A percentile compares a stretch with the other conserved stretches of the same genome.
These are phyloP conservation scores for Melieria crassipennis DNA, from an alignment of 2,888 invertebrate genomes.

Conservation along the genomic window DNA sequence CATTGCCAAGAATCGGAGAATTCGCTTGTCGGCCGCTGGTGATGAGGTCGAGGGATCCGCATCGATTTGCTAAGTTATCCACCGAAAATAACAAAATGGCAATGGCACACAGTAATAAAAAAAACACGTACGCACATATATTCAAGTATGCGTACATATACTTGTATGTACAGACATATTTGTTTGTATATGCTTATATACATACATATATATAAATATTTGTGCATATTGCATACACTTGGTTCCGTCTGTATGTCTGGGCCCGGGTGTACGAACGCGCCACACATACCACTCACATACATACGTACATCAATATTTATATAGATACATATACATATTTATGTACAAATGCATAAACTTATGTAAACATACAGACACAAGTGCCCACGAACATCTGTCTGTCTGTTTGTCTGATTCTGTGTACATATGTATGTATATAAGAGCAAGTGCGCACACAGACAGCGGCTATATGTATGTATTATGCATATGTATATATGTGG, in stretches of 20 bases:
- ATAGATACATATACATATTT: not conserved
- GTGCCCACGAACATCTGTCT: not conserved
- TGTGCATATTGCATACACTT: too few species aligned
- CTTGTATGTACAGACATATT: conserved; percentile 21
- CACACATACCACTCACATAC: not conserved
- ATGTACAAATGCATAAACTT: not conserved
- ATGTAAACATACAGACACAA: not conserved
- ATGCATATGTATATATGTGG: not conserved
- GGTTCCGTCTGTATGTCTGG: too few species aligned
- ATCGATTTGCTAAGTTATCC: too few species aligned
- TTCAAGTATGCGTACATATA: conserved; percentile 8
- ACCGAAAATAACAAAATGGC: too few species aligned
- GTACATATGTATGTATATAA: not conserved
- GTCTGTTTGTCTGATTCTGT: not conserved
- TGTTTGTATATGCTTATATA: not conserved
- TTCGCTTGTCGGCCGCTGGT: conserved; percentile 12
- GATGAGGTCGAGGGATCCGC: too few species aligned
- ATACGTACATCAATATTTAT: not conserved
- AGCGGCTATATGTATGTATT: not conserved
- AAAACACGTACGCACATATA: conserved; percentile 30
- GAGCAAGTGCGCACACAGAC: not conserved
- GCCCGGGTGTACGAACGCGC: not conserved
- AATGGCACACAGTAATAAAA: conserved; percentile 19
- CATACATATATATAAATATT: too few species aligned
- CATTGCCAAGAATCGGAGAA: conserved; percentile 2